Evolutionary conservation across 2,797 vertebrate species (phyloP).

Genomic region (Sebastes cheni): DNA sequence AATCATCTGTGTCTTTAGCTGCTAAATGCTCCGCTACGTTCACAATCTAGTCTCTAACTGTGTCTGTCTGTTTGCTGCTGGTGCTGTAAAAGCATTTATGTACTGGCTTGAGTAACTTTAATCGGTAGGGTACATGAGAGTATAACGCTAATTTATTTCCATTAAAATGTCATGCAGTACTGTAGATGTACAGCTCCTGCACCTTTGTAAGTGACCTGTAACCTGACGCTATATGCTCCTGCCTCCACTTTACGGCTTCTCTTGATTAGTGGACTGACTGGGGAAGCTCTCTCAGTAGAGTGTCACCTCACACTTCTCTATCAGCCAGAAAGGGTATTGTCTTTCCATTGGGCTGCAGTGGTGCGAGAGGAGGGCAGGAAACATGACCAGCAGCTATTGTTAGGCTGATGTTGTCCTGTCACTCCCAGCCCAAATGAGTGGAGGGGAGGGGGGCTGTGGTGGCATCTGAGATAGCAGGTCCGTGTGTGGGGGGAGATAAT

Average conservation of each 20-base stretch:
- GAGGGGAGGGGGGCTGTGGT: background rate
- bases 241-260: background rate
- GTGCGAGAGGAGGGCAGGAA: constrained; percentile 32
- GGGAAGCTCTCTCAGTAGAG: constrained; percentile 27
- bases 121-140: background rate
- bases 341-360: constrained; percentile 46
- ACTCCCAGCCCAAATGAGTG: constrained; percentile 23
- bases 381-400: constrained; percentile 61
- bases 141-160: background rate
- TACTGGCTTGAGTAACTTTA: background rate
- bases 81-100: background rate
- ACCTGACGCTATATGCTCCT: background rate
- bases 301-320: constrained; percentile 58
- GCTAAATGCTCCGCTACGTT: background rate
- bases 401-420: constrained; percentile 41
- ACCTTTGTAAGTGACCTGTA: constrained; percentile 3
- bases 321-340: constrained; percentile 49
- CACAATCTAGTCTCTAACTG: background rate
- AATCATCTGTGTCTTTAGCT: background rate
- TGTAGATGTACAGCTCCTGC: background rate
- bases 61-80: background rate
- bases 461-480: constrained; percentile 22
- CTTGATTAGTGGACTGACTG: constrained; percentile 26
- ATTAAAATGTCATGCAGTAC: background rate
- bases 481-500: background rate